Evolutionary conservation across 2,113 vertebrate genomes (phyloP), one percentile per base, ranked within the genome.

Genomic region (Tupaia chinensis): DNA sequence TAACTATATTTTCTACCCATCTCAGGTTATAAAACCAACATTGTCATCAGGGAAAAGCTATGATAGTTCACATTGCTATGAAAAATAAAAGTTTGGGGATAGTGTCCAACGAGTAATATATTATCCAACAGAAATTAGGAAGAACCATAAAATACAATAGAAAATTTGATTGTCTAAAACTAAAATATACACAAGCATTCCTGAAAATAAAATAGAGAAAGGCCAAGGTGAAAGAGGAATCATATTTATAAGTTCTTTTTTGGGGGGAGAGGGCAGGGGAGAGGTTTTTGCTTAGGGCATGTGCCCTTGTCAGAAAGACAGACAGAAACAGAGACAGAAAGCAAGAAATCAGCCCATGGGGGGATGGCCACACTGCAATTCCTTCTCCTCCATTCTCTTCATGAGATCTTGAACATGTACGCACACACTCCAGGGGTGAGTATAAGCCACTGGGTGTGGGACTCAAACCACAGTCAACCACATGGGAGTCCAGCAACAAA

Each of bases 21-120:
- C 29, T 94, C 17, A 83, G 13, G 32, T 74, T 84, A 56, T 16
- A 69, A 97, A 90, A 88, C 19, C 3, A 96, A 44, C 10, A 0
- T 72, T 83, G 7, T 63, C 87, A 94, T 68, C 27, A 29, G 9
- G 3, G 58, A 95, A 93, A 61, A 92, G 53, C 5, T 23, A 56
- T 81, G 73, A 34, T 12, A 92, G 27, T 86, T 66, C 44, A 44
- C 44, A 44, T 60, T 76, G 29, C 13, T 94, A 90, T 56, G 76
- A 88, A 81, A 95, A 97, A 94, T 73, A 54, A 87, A 89, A 77
- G 4, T 60, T 29, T 91, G 72, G 22, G 23, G 20, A 56, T 2
- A 73, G 23, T 83, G 23, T 66, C 44, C 32, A 90, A 63, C 34
- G 78, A 77, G 53, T 87, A 1, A 72, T 22, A 5, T 34, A 77